Base-by-base conservation (phyloP, 2,113 vertebrate species). In the Aphelocoma coerulescens region DNA sequence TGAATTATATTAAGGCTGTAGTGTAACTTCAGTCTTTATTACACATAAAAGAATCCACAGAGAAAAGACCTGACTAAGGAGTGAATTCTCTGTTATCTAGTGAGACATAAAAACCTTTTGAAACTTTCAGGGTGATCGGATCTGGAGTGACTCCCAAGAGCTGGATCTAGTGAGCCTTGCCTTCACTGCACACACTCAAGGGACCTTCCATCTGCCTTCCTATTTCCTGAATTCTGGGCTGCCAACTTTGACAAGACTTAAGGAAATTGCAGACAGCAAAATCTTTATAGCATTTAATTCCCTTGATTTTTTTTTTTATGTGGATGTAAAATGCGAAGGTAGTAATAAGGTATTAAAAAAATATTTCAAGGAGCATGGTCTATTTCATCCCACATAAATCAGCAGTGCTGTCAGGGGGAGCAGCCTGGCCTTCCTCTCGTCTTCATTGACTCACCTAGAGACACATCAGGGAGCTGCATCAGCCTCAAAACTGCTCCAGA, bases 1-100 rank as follows among this genome's bases (percentile, higher is more conserved):
- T 93, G 63, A 92, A 84, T 81, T 77, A 46, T 48, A 74, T 63
- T 63, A 89, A 80, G 59, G 51, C 89, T 89, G 86, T 73, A 87
- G 65, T 1, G 33, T 84, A 91, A 88, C 86, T 89, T 77, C 5
- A 8, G 79, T 69, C 83, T 89, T 71, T 44, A 67, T 77, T 74
- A 71, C 68, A 81, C 72, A 55, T 30, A 39, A 48, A 95, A 89
- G 79, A 87, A 88, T 74, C 55, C 51, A 84, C 19, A 84, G 75
- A 95, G 88, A 37, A 88, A 93, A 91, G 59, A 48, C 54, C 37
- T 13, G 19, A 26, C 35, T 30, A 55, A 61, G 77, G 55, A 91
- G 35, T 0, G 1, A 85, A 30, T 48, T 77, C 75, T 54, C 51
- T 86, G 43, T 8, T 58, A 76, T 51, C 85, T 77, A 43, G 83